phyloP scores from a whole-genome alignment of 2,797 vertebrate species.

The Astyanax mexicanus region DNA sequence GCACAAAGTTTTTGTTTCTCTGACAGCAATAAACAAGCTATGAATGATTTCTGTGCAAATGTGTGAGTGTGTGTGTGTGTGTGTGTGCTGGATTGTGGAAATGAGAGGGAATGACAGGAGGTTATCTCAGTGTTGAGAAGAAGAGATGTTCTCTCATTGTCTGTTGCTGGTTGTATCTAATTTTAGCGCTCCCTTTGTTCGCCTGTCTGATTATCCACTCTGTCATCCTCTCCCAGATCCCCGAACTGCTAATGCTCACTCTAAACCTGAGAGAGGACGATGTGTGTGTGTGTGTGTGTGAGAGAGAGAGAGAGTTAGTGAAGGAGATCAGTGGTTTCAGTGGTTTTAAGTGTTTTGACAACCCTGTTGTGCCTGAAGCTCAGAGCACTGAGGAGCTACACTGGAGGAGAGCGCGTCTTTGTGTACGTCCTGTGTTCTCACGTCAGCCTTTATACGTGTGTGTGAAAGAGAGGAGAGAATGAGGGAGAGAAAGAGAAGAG shows the following conservation, averaged over 20 bases:
- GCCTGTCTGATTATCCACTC: constrained; percentile 50
- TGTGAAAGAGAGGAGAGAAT: neutral
- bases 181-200: constrained; percentile 28
- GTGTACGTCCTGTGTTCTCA: neutral
- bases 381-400: neutral
- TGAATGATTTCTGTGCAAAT: neutral
- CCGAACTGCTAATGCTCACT: constrained; percentile 32
- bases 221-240: constrained; percentile 42
- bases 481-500: neutral
- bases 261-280: constrained; percentile 37
- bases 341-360: constrained; percentile 20
- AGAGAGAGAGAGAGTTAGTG: neutral
- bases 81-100: neutral
- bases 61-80: neutral
- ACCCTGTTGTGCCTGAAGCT: neutral
- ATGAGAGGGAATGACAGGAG: constrained; percentile 1
- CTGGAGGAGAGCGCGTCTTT: neutral
- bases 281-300: constrained; percentile 36
- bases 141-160: constrained; percentile 43
- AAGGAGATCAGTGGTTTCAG: neutral
- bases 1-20: too few species aligned
- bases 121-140: constrained; percentile 9
- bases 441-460: neutral
- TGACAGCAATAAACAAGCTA: neutral
- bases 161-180: constrained; percentile 25